These are phyloP conservation scores for Enteromius thamalakanensis DNA, from an alignment of 2,797 vertebrate genomes.

Conservation along the genomic window DNA sequence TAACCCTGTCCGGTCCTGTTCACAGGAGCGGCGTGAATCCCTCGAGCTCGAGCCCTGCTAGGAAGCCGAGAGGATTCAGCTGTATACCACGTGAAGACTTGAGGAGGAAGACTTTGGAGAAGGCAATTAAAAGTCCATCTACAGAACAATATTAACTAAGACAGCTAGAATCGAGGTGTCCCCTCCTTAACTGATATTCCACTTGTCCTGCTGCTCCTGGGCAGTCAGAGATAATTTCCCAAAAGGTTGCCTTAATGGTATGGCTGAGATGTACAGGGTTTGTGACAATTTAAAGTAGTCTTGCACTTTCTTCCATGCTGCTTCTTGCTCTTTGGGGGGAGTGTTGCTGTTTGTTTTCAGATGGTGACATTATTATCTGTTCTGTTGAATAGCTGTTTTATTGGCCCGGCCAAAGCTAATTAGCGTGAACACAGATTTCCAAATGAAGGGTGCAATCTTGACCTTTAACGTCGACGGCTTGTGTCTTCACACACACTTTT, in stretches of 20 bases:
- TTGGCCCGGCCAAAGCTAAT: conserved; percentile 33
- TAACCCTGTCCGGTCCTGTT: conserved; percentile 48
- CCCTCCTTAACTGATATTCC: conserved; percentile 50
- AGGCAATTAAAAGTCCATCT: conserved; percentile 59
- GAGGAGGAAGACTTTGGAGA: conserved; percentile 42
- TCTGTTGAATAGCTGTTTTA: conserved; percentile 33
- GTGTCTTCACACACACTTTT: conserved; percentile 13
- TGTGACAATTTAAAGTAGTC: conserved; percentile 58
- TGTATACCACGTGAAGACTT: conserved; percentile 28
- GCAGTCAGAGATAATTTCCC: conserved; percentile 62
- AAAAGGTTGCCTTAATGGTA: conserved; percentile 58
- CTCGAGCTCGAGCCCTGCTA: conserved; percentile 33
- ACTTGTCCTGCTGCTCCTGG: conserved; percentile 59
- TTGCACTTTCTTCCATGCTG: conserved; percentile 39
- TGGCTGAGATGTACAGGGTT: conserved; percentile 50
- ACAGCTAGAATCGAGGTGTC: conserved; percentile 55
- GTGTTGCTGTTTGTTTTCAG: conserved; percentile 42
- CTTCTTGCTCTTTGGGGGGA: conserved; percentile 26
- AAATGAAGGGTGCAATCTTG: conserved; percentile 34
- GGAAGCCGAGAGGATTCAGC: conserved; percentile 22
- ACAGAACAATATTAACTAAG: conserved; percentile 57
- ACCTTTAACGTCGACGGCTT: conserved; percentile 36
- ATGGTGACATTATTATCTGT: conserved; percentile 43
- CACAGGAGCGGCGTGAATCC: conserved; percentile 41
- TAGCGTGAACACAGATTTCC: conserved; percentile 50